phyloP scores from a whole-genome alignment of 2,113 vertebrate species.

The Antigone vipio region DNA sequence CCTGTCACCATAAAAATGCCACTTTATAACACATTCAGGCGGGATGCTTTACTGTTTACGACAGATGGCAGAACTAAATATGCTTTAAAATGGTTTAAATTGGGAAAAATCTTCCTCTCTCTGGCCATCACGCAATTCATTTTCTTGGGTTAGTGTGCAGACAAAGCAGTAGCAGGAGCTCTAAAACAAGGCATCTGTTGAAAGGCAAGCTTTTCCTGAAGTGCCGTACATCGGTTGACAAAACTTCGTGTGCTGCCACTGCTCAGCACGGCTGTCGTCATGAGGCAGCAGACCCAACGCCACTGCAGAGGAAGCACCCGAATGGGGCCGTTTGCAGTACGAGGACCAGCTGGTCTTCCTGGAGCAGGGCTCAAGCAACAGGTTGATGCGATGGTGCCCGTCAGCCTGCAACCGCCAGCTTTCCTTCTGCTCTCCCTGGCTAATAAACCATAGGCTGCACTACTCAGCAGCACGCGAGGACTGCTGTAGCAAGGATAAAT shows the following conservation, averaged over 20 bases:
- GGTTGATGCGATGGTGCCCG: neutral
- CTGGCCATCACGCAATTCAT: neutral
- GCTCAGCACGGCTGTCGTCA: too few relatives aligned
- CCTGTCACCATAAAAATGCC: neutral
- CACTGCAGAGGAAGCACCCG: accelerated
- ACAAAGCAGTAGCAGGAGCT: neutral
- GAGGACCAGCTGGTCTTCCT: accelerated
- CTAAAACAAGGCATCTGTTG: neutral
- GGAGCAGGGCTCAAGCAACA: neutral
- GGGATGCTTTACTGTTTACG: neutral
- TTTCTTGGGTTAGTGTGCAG: neutral
- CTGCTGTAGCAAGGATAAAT: neutral
- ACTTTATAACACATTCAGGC: neutral
- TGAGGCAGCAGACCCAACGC: neutral
- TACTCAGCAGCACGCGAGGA: neutral
- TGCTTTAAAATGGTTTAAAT: neutral
- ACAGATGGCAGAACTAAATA: neutral
- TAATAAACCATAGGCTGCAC: too few relatives aligned
- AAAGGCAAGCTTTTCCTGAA: neutral
- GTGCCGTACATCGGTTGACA: neutral
- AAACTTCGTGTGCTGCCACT: accelerated
- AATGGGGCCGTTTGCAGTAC: accelerated
- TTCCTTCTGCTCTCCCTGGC: too few relatives aligned
- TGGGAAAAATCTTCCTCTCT: neutral
- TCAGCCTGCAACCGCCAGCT: too few relatives aligned